Percentiles rank a stretch among this genome's conserved stretches.
Evolutionary conservation across 1,140 invertebrate species (phyloP).

Genomic region (Platyura marginata): DNA sequence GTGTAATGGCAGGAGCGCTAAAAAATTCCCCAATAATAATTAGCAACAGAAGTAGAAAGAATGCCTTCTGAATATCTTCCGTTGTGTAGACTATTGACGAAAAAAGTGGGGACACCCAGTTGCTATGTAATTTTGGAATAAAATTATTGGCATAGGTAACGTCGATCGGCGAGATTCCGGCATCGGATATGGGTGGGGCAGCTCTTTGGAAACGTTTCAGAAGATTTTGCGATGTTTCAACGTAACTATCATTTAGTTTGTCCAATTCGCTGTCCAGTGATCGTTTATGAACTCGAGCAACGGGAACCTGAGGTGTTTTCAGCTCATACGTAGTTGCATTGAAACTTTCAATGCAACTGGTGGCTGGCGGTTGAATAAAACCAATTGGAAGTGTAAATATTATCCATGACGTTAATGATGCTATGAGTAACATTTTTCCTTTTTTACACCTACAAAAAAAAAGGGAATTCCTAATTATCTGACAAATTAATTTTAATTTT

Average conservation of each 20-base stretch:
- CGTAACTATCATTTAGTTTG: not conserved
- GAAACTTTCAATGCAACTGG: conserved; percentile 58
- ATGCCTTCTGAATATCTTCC: conserved; percentile 87
- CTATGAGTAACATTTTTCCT: conserved; percentile 73
- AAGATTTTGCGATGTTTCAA: not conserved
- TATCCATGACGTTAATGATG: conserved; percentile 85
- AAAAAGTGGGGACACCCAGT: conserved; percentile 80
- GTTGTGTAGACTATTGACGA: conserved; percentile 78
- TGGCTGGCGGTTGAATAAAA: conserved; percentile 83
- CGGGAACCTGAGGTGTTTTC: conserved; percentile 22
- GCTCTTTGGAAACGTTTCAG: conserved; percentile 5
- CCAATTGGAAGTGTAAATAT: conserved; percentile 90
- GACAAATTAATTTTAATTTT: too few species aligned
- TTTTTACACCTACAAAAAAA: conserved; percentile 63
- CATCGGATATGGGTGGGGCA: conserved; percentile 18
- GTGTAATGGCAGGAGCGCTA: conserved; percentile 85
- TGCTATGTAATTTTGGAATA: conserved; percentile 46
- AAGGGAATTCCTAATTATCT: too few species aligned
- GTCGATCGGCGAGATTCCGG: conserved; percentile 53
- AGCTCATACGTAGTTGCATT: conserved; percentile 49
- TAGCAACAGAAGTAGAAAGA: conserved; percentile 81
- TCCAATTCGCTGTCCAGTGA: not conserved
- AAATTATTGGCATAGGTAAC: conserved; percentile 71
- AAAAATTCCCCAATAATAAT: conserved; percentile 96
- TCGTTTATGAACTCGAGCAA: conserved; percentile 6